These are phyloP conservation scores for Heterocephalus glaber DNA, from an alignment of 2,113 vertebrate genomes.

Conservation along the genomic window DNA sequence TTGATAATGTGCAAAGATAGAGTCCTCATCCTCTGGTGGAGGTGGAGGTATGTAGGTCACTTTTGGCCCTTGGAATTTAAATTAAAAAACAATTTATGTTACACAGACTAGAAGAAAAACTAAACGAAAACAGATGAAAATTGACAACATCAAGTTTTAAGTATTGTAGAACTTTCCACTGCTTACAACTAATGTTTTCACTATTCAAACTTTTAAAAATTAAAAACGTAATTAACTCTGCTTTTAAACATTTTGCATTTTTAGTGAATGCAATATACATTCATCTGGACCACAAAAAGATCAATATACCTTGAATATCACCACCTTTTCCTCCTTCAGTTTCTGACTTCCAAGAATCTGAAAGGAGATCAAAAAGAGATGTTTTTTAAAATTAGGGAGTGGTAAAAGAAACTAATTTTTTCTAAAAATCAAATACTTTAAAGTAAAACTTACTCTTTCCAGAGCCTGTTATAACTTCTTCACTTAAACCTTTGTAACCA, in stretches of 20 bases:
- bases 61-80: slow-evolving; percentile 86
- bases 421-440: slow-evolving; percentile 44
- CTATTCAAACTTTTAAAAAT: not conserved
- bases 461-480: slow-evolving; percentile 77
- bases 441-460: slow-evolving; percentile 82
- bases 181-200: slow-evolving; percentile 15
- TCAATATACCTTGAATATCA: slow-evolving; percentile 60
- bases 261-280: slow-evolving; percentile 31
- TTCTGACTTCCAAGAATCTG: slow-evolving; percentile 76
- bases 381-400: not conserved
- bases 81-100: slow-evolving; percentile 52
- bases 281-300: not conserved
- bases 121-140: not conserved
- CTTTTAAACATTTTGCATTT: slow-evolving; percentile 22
- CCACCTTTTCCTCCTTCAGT: slow-evolving; percentile 66
- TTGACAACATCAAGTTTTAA: slow-evolving; percentile 5
- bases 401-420: not conserved
- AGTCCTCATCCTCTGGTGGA: slow-evolving; percentile 90
- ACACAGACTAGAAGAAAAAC: slow-evolving; percentile 8
- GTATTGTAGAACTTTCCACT: not conserved
- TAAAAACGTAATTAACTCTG: not conserved
- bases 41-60: slow-evolving; percentile 94
- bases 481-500: slow-evolving; percentile 80
- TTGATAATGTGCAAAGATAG: slow-evolving; percentile 92
- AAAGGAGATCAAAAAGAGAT: slow-evolving; percentile 39